These are phyloP conservation scores for Oscheius sp. DNA, from an alignment of 2,888 invertebrate species.

Conservation along the genomic window DNA sequence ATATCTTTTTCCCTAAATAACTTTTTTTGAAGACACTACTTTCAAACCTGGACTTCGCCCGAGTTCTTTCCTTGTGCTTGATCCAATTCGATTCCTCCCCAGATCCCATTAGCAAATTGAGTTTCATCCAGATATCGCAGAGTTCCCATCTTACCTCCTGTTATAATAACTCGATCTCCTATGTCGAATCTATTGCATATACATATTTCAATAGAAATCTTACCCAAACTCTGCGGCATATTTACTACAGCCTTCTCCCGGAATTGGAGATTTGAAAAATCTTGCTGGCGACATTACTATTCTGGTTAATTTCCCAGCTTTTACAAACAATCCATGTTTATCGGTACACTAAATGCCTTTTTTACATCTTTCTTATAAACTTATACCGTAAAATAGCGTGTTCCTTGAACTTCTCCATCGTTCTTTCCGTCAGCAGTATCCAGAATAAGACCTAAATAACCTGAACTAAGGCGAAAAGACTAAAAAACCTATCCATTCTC, in stretches of 20 bases:
- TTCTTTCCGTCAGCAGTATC: conserved; percentile 94
- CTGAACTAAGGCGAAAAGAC: too few species aligned
- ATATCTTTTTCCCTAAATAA: conserved; percentile 76
- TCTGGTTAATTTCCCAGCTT: conserved; percentile 39
- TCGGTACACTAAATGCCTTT: conserved; percentile 42
- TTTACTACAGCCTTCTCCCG: conserved; percentile 24
- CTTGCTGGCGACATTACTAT: conserved; percentile 20
- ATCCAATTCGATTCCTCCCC: conserved; percentile 95
- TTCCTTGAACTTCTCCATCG: conserved; percentile 90
- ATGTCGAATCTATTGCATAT: conserved; percentile 42
- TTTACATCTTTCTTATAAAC: too few species aligned
- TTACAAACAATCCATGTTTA: conserved; percentile 45
- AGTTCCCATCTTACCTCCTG: conserved; percentile 70
- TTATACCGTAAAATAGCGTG: conserved; percentile 78
- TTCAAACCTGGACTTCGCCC: conserved; percentile 86
- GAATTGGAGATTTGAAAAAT: conserved; percentile 25
- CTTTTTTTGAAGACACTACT: neutral
- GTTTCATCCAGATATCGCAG: conserved; percentile 72
- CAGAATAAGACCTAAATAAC: conserved; percentile 90
- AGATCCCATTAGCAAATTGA: conserved; percentile 81
- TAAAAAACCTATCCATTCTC: conserved; percentile 96
- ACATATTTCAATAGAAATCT: neutral
- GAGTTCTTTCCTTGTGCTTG: conserved; percentile 94
- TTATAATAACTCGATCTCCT: conserved; percentile 59
- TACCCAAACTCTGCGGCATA: conserved; percentile 36